Base-by-base conservation (phyloP, 2,113 vertebrate genomes). In the Mesoclemmys tuberculata region DNA sequence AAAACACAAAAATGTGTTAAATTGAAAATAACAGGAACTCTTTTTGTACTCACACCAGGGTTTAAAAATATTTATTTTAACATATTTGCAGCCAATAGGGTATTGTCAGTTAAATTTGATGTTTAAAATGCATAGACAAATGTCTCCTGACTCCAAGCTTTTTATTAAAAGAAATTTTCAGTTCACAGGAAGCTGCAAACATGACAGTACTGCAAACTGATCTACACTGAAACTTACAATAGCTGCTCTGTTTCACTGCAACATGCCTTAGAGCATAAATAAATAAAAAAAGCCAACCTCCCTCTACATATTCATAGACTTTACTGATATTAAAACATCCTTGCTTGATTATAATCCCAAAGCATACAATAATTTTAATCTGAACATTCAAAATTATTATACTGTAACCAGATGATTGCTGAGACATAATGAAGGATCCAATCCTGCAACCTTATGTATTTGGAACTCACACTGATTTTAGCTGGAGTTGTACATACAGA, bases 171-270 rank as follows among this genome's bases (percentile, higher is more conserved):
- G 88, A 92, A 21, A 0, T 92, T 75, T 93, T 96, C 89, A 94
- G 71, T 95, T 93, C 92, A 93, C 89, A 96, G 93, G 95, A 96
- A 96, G 87, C 85, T 93, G 91, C 82, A 80, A 95, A 87, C 90
- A 80, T 80, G 94, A 90, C 93, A 92, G 77, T 41, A 89, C 80
- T 31, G 77, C 90, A 89, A 71, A 84, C 68, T 96, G 94, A 93
- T 82, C 92, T 85, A 93, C 61, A 94, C 56, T 91, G 80, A 90
- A 58, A 86, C 54, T 88, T 86, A 96, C 84, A 97, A 85, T 90
- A 94, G 80, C 58, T 3, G 4, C 93, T 95, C 95, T 97, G 95
- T 93, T 96, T 83, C 8, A 46, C 84, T 90, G 75, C 81, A 94
- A 18, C 5, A 26, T 77, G 26, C 48, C 88, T 90, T 88, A 87